Conservation (phyloP, 2,888 invertebrate genomes). For the Lepidocyrtinus sp. region DNA sequence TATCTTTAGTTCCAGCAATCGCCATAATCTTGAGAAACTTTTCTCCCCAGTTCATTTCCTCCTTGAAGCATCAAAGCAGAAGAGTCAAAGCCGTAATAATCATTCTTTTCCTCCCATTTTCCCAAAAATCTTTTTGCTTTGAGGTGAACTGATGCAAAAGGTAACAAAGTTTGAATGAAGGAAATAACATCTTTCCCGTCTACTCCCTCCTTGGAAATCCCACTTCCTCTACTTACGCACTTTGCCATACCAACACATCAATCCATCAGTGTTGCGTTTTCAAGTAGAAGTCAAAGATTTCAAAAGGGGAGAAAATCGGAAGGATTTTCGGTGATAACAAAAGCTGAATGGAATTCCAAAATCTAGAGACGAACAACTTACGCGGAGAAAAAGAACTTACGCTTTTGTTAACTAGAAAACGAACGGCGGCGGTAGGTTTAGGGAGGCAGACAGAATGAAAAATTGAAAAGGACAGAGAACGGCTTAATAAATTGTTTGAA, state of each 20-base stretch:
- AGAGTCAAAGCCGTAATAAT: constrained; percentile 14
- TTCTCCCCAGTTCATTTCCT: constrained; percentile 18
- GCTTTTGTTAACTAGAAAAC: constrained; percentile 5
- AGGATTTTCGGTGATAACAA: constrained; percentile 10
- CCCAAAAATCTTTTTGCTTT: constrained; percentile 12
- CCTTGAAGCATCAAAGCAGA: neutral
- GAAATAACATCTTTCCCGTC: constrained; percentile 1
- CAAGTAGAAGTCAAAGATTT: constrained; percentile 10
- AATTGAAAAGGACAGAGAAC: constrained; percentile 17
- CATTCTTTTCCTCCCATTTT: constrained; percentile 4
- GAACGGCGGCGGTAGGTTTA: no score
- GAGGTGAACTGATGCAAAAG: constrained; percentile 20
- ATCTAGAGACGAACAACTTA: constrained; percentile 9
- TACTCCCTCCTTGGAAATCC: neutral
- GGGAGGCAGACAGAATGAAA: neutral
- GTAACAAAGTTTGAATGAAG: constrained; percentile 5
- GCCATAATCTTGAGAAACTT: constrained; percentile 13
- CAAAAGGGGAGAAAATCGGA: constrained; percentile 31
- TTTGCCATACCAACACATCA: constrained; percentile 30
- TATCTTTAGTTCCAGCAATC: constrained; percentile 16
- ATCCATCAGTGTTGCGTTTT: constrained; percentile 11
- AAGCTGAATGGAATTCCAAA: constrained; percentile 45
- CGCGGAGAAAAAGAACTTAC: neutral
- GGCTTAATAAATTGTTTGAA: constrained; percentile 16
- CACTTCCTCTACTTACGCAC: neutral